phyloP scores from a whole-genome alignment of 2,797 vertebrate genomes.

The Enteromius paludinosus region DNA sequence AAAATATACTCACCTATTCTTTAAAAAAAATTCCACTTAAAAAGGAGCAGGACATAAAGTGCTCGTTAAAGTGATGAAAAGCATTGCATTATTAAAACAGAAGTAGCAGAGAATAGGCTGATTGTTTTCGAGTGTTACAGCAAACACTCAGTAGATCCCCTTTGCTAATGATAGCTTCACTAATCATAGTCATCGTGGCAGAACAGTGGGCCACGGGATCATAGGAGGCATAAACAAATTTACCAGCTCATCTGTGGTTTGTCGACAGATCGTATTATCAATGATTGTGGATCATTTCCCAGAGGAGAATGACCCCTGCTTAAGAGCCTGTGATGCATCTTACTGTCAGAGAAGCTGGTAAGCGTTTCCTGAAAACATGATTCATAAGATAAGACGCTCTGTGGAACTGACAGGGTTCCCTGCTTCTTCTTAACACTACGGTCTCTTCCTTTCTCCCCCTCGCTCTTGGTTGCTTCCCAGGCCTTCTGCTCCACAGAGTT shows the following conservation, averaged over 20 bases:
- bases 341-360: conserved; percentile 37
- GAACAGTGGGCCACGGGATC: conserved; percentile 10
- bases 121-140: conserved; percentile 33
- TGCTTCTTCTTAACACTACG: conserved; percentile 34
- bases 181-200: conserved; percentile 39
- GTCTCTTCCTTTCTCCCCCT: conserved; percentile 14
- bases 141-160: conserved; percentile 31
- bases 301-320: conserved; percentile 41
- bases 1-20: conserved; percentile 3
- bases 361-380: conserved; percentile 40
- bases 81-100: conserved; percentile 30
- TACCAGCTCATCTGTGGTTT: conserved; percentile 36
- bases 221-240: conserved; percentile 35
- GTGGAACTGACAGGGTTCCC: conserved; percentile 29
- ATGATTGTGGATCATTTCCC: conserved; percentile 40
- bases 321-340: conserved; percentile 49
- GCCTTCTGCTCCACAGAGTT: conserved; percentile 39
- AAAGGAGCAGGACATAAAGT: neutral
- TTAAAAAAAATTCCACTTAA: conserved; percentile 9
- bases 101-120: conserved; percentile 25
- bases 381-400: conserved; percentile 36
- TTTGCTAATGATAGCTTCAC: conserved; percentile 47
- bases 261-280: conserved; percentile 34
- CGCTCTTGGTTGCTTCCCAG: conserved; percentile 26
- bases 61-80: conserved; percentile 21